Evolutionary conservation across 2,888 invertebrate species (phyloP), one percentile per base, ranked within the genome.

Genomic region (Strigamia crassipes): DNA sequence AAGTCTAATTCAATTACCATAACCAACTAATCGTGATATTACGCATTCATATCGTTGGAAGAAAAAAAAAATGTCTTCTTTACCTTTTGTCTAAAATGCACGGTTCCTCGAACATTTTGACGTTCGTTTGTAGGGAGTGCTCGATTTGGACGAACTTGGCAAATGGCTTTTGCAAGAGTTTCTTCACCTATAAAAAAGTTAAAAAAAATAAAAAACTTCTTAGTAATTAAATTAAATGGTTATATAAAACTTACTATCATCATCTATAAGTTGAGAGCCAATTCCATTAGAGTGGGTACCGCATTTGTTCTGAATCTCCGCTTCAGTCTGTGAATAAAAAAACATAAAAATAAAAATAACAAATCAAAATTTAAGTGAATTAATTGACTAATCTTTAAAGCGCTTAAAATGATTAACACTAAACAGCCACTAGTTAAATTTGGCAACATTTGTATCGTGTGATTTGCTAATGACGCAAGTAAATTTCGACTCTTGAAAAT

Each of bases 101-200:
- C 80, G 10, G 38, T 79, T 31, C 83, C 83, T 78, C 82, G 23
- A 38, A 83, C 27, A 21, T 83, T 51, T 38, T 56, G 77, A 23
- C 83, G 27, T 18, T 83, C 66, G 18, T 82, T 78, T 18, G 73
- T 27, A 10, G 83, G 83, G 0, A 83, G 42, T 21, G 83, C 83
- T 80, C 78, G 83, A 78, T 83, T 83, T 5, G 83, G 83, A 77
- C 83, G 66, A 34, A 83, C 56, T 23, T 41, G 21, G 46, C 83
- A 83, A 13, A 21, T 79, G 8, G 82, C 83, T 56, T 80, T 51
- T 23, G 80, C 80, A 23, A 61, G 18, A 15, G 27, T 61, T 51
- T 80, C 80, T 56, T 80, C 51, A 41, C 42, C 41, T 78, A 8
- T 27, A 78, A 31, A 12, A 31, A n/a, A 18, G 46, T 4, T 27